Evolutionary conservation across 2,113 vertebrate species (phyloP).

Genomic region (Myocastor coypus): DNA sequence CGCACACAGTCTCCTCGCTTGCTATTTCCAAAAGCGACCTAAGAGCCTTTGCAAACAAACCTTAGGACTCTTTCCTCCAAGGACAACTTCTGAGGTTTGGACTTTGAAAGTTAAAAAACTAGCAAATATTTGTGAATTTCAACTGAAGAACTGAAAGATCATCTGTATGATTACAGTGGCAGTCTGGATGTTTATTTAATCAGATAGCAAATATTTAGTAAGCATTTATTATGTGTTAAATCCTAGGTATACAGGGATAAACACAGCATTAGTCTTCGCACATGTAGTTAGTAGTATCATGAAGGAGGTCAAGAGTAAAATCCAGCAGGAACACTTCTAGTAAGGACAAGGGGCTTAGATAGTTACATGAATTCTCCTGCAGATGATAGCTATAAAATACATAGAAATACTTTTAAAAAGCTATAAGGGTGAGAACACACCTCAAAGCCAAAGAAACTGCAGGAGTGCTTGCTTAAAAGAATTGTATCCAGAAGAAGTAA

Average conservation of each 20-base stretch:
- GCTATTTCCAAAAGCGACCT: not conserved
- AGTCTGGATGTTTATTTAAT: constrained; percentile 9
- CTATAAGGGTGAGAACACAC: not conserved
- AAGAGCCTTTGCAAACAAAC: not conserved
- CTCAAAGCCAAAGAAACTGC: not conserved
- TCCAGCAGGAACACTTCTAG: not conserved
- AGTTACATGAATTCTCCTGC: not conserved
- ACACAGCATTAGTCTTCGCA: not conserved
- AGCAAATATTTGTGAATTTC: not conserved
- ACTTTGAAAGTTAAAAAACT: not conserved
- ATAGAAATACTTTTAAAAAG: not conserved
- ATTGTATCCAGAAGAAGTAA: not conserved
- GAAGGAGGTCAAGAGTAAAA: not conserved
- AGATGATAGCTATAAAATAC: not conserved
- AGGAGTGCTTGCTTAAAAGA: not conserved
- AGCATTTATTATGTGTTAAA: not conserved
- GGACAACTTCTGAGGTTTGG: not conserved
- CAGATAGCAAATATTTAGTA: not conserved
- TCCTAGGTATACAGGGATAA: not conserved
- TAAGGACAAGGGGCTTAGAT: not conserved
- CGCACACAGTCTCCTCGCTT: not conserved
- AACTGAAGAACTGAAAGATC: not conserved
- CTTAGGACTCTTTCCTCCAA: not conserved
- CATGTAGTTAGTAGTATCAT: not conserved
- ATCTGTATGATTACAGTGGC: not conserved